Base-by-base conservation (phyloP, 2,113 vertebrate species). In the Andinoacara biseriatus region DNA sequence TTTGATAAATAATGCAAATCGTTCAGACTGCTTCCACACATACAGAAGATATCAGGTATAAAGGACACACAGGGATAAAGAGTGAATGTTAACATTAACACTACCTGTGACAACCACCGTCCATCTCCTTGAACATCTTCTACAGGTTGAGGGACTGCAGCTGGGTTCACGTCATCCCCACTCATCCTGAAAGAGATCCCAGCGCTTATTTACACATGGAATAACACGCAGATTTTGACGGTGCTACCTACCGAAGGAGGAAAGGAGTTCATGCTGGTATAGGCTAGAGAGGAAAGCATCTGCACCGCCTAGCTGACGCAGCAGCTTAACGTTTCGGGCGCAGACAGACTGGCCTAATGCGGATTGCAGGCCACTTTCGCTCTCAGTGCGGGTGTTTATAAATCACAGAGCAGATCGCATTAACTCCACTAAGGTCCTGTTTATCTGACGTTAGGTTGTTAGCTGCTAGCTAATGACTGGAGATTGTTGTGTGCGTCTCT, bases 61-160 rank as follows among this genome's bases (percentile, higher is more conserved):
- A 1, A n/a, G 31, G 26, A 31, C 31, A 72, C 0, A 3, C 24
- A 31, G 43, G 6, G 49, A 14, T 15, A 5, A 46, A 46, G 1
- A 49, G 43, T 20, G 49, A 31, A 69, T 52, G 43, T 31, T 69
- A 52, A 69, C 18, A 58, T 7, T 10, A 54, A 33, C 92, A 87
- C 75, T 62, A 99, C 98, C 98, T 98, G 97, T 22, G 98, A 97
- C 95, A 99, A 96, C 98, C 98, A 99, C 58, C 98, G 95, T 83
- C 95, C 97, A 26, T 99, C 98, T 3, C 98, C 98, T 83, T 98
- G 97, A 2, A 96, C 72, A 79, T 99, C 98, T 84, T 97, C 95
- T 0, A 97, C 97, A 0, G 96, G 96, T 10, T 95, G 94, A 1
- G 97, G 95, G 20, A 97, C 93, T 5, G 97, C 97, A 43, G 98